Evolutionary conservation across 1,140 invertebrate species (phyloP).

Genomic region (Pseudomyrmex flavicornis): DNA sequence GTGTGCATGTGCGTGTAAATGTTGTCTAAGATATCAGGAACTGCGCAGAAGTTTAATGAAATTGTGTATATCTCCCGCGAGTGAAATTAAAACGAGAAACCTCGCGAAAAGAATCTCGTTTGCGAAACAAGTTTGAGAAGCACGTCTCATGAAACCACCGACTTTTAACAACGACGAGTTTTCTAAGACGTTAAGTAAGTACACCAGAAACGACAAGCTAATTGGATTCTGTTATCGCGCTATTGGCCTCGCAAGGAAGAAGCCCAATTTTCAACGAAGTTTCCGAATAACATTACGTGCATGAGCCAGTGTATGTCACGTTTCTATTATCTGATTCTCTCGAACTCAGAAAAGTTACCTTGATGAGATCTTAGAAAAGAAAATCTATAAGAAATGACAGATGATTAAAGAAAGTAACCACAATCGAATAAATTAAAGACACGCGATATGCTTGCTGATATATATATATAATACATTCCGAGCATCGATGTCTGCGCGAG

Average conservation of each 20-base stretch:
- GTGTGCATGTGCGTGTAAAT: background rate
- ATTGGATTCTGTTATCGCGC: slow-evolving; percentile 21
- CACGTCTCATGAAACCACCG: background rate
- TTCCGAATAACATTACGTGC: background rate
- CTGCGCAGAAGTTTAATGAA: slow-evolving; percentile 18
- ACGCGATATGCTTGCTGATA: background rate
- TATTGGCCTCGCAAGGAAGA: background rate
- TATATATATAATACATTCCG: background rate
- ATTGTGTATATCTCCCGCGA: background rate
- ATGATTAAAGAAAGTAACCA: background rate
- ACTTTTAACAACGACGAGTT: slow-evolving; percentile 39
- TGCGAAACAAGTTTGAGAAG: slow-evolving; percentile 35
- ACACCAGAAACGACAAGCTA: background rate
- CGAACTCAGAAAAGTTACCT: no score
- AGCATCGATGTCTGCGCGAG: slow-evolving; percentile 15
- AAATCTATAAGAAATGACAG: background rate
- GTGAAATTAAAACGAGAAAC: slow-evolving; percentile 19
- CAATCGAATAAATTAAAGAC: slow-evolving; percentile 9
- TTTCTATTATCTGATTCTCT: background rate
- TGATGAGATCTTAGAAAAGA: no score
- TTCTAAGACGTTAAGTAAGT: slow-evolving; percentile 16
- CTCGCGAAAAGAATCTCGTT: background rate
- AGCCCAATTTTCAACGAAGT: slow-evolving; percentile 17
- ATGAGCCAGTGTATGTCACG: background rate
- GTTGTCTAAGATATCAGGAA: background rate